Base-by-base conservation (phyloP, 2,113 vertebrate genomes). In the Coryphaenoides rupestris region DNA sequence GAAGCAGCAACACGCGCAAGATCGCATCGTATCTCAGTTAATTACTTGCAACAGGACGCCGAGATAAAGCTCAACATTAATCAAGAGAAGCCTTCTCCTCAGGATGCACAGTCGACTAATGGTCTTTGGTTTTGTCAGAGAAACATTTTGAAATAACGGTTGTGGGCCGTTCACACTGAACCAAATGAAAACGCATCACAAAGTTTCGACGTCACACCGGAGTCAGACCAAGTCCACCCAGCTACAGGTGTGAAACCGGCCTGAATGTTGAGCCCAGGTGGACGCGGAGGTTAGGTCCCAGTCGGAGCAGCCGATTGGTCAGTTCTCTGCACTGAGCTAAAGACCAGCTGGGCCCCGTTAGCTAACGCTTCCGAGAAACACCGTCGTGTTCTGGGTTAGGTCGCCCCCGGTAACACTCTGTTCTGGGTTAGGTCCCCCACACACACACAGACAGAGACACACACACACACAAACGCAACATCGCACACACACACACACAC, bases 301-400 rank as follows among this genome's bases (percentile, higher is more conserved):
- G 17, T 65, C 52, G 71, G 65, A 74, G 63, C 70, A 80, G 80
- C 78, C 70, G 59, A 63, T 72, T 82, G 73, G 69, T 65, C 74
- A 70, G 74, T 57, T 65, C 15, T 23, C 65, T 28, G 61, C 1
- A 1, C 63, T 70, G 70, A 86, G 70, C 72, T 79, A 56, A 81
- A 84, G 77, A 85, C 82, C 85, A 89, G 85, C 84, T 89, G 87
- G 69, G 71, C 65, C 55, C 60, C 6, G 73, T 89, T 89, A 82
- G 80, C 65, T 21, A 68, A 76, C 22, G 65, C 78, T 88, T 86
- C 85, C 82, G 81, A 87, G 81, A 87, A 89, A 85, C 64, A 1
- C 71, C 74, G 71, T 77, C 5, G 67, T 77, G 72, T 78, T 40
- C 33, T 26, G 28, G n/a, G n/a, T 26, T 40, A 40, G 33, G 33